Base-by-base conservation (phyloP, 2,888 invertebrate genomes). In the Dermolepida albohirtum region DNA sequence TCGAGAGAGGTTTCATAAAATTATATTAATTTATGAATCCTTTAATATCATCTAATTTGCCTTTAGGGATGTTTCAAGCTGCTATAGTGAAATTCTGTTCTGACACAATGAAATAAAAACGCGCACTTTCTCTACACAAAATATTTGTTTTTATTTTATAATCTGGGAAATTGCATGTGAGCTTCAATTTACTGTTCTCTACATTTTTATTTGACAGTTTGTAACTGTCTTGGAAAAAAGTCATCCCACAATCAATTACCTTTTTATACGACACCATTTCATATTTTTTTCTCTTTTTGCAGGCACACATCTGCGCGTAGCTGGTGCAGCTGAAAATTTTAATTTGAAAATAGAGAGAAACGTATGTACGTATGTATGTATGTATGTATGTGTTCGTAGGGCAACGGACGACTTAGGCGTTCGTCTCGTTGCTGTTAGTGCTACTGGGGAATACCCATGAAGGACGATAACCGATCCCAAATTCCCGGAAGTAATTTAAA, bases 401-500 rank as follows among this genome's bases (percentile, higher is more conserved):
- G 34, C 47, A 47, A 16, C 27, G 59, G 59, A 62, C 59, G 43
- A 16, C 59, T 47, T 29, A 47, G 59, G 59, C 59, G 59, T 14
- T 49, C 16, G 22, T 49, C 17, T 49, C 54, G 16, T 40, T 54
- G 14, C 54, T 17, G 54, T 14, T 54, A 10, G 12, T 14, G 51
- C 44, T 41, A 22, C 41, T 29, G 59, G 59, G 69, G 70, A 71
- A 71, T 67, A 65, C 68, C 67, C 65, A 66, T 68, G 68, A 67
- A 72, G 71, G 70, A 72, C 70, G 72, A 72, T 72, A 71, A 68
- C 70, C 67, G 66, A 66, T 74, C 75, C 74, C 74, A 72, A 72
- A 72, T 64, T 74, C 74, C 76, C 73, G 52, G 63, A 76, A 74
- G 76, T 75, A 76, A 76, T 76, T 76, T 76, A 76, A 76, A 76